These are phyloP conservation scores for Bugulina stolonifera DNA, from an alignment of 2,888 invertebrate genomes.

Conservation along the genomic window DNA sequence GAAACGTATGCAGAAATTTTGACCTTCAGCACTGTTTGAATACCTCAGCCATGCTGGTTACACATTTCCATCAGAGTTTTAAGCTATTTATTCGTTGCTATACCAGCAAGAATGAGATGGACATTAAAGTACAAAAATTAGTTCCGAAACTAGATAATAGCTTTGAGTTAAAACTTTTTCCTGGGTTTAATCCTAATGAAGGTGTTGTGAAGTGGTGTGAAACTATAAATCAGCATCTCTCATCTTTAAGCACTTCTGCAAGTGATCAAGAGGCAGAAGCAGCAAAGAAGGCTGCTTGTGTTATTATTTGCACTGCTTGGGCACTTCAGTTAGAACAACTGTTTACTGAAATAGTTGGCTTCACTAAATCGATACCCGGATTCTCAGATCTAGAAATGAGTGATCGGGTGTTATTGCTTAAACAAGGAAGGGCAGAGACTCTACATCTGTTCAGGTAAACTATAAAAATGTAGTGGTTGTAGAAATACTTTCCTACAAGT, in stretches of 20 bases:
- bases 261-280: neutral
- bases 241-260: neutral
- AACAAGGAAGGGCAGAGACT: neutral
- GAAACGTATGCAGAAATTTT: neutral
- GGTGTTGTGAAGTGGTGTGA: neutral
- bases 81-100: neutral
- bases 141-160: neutral
- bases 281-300: neutral
- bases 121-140: neutral
- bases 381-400: neutral
- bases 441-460: neutral
- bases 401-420: conserved; percentile 1
- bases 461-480: too few species aligned
- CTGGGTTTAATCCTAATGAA: neutral
- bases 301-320: neutral
- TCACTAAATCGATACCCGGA: neutral
- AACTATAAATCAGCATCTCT: neutral
- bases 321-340: neutral
- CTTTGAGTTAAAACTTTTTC: neutral
- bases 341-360: neutral
- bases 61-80: conserved; percentile 15
- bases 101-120: neutral
- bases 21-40: neutral
- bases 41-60: neutral
- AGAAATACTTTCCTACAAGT: too few species aligned